Base-by-base conservation (phyloP, 2,888 invertebrate genomes). In the Hyles lineata region DNA sequence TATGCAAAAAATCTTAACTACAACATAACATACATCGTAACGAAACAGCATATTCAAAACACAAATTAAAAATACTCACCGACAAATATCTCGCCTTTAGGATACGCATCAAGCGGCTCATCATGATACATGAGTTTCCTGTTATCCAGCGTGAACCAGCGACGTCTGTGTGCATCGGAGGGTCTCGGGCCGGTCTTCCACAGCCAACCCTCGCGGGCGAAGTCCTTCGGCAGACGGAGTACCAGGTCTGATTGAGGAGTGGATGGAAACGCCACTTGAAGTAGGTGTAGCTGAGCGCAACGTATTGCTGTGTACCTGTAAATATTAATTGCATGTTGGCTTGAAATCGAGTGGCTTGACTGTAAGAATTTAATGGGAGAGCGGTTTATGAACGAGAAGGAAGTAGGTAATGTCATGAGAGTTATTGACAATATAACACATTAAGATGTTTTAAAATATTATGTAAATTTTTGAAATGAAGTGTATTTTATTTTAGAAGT, bases 61-160 rank as follows among this genome's bases (percentile, higher is more conserved):
- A 15, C 43, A 43, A 15, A 35, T 7, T 35, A 35, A 35, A 35
- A 43, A 62, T 4, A 82, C 89, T 95, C 88, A 86, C 98, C 98
- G 79, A 98, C 93, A 90, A 98, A 98, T 80, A 98, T 97, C 94
- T 98, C 98, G 70, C 98, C 98, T 91, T 98, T 98, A 0, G 98
- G 98, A 92, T 97, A 97, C 3, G 98, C 97, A 85, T 98, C 98
- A 87, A 98, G 91, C 1, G 97, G 97, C 83, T 98, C 97, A 85
- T 98, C 97, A 83, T 98, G 98, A 85, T 98, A 98, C 98, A 98
- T 98, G n/a, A 98, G 94, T 88, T 98, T 98, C 77, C 98, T 95
- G 82, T 97, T 97, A 82, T 98, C 98, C 62, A 98, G 89, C 0
- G 98, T 98, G 88, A 98, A 98, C 98, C 98, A 98, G 70, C 98